phyloP scores from a whole-genome alignment of 2,888 invertebrate genomes.

The Labia minor region DNA sequence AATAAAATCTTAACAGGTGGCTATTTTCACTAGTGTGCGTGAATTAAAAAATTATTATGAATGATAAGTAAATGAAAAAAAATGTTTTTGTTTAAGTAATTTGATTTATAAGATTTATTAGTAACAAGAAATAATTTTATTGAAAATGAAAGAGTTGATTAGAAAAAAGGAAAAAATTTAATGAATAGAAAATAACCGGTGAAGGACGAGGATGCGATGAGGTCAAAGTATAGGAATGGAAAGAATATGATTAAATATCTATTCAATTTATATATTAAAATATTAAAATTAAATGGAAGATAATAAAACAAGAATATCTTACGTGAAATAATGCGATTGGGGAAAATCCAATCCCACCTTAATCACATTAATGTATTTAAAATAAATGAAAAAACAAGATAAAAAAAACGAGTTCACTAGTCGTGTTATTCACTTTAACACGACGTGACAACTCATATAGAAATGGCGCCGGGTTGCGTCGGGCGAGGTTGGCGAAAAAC shows the following conservation, averaged over 20 bases:
- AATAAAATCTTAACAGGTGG: not conserved
- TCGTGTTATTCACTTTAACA: not conserved
- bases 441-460: not conserved
- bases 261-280: too few species aligned
- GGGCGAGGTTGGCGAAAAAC: not conserved
- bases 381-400: not conserved
- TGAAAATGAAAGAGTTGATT: too few species aligned
- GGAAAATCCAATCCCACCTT: not conserved
- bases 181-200: not conserved
- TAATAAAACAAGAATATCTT: too few species aligned
- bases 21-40: not conserved
- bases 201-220: conserved; percentile 1
- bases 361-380: not conserved
- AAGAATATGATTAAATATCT: not conserved
- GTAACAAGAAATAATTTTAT: too few species aligned
- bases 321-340: not conserved
- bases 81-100: too few species aligned
- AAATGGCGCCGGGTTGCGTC: not conserved
- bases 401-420: not conserved
- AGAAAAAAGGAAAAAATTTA: not conserved
- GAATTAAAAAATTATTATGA: not conserved
- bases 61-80: not conserved
- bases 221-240: not conserved
- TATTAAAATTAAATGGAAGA: too few species aligned
- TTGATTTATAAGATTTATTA: too few species aligned